A percentile compares a stretch with the other conserved stretches of the same genome.
These are phyloP conservation scores for Caerostris darwini DNA, from an alignment of 1,140 invertebrate genomes.

Conservation along the genomic window DNA sequence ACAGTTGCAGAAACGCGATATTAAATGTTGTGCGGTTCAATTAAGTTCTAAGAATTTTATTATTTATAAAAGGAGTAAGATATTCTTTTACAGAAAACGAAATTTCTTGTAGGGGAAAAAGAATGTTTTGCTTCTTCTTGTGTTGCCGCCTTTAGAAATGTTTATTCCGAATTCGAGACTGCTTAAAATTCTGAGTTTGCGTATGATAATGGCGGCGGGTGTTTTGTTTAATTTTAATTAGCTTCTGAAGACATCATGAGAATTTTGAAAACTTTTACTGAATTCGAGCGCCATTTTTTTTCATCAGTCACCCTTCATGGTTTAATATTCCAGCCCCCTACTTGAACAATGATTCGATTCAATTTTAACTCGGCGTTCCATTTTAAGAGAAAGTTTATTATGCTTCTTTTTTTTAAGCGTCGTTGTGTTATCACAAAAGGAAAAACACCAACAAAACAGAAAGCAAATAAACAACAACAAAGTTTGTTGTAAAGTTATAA, in stretches of 20 bases:
- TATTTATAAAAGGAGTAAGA: conserved; percentile 1
- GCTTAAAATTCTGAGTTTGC: conserved; percentile 31
- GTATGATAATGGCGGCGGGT: conserved; percentile 8
- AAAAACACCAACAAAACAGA: not conserved
- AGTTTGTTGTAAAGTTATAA: not conserved
- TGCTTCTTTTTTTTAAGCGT: not conserved
- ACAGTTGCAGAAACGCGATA: not conserved
- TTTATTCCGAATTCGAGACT: not conserved
- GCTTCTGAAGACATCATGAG: not conserved
- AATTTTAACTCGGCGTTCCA: not conserved
- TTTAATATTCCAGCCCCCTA: not conserved
- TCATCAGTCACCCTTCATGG: not conserved
- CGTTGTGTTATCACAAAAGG: not conserved
- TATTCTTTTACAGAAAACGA: not conserved
- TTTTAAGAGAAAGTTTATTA: not conserved
- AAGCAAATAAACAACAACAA: not conserved
- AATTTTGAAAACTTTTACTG: not conserved
- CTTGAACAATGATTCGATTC: conserved; percentile 41
- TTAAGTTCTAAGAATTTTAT: conserved; percentile 21
- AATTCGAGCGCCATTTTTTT: not conserved
- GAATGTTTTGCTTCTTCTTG: not conserved
- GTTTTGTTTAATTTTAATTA: conserved; percentile 36
- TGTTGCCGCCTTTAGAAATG: not conserved
- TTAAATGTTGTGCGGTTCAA: conserved; percentile 32
- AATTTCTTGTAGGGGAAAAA: not conserved